Percentiles rank a stretch among this genome's conserved stretches.
phyloP scores from a whole-genome alignment of 2,888 invertebrate species.

The Caenorhabditis sp. region DNA sequence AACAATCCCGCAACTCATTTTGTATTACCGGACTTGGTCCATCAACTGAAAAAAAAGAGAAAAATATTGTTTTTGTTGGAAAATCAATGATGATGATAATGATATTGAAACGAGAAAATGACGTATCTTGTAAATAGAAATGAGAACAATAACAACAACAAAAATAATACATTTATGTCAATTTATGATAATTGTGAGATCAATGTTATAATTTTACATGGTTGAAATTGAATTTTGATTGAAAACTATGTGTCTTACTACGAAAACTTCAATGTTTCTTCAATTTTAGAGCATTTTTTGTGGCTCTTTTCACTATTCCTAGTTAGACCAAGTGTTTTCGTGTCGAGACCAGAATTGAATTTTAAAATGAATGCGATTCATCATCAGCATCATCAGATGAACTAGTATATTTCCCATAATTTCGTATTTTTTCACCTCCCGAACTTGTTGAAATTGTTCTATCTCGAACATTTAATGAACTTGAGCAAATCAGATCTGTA shows the following conservation, averaged over 20 bases:
- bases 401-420: background rate
- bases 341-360: no score
- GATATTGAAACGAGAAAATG: background rate
- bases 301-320: no score
- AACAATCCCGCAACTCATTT: constrained; percentile 48
- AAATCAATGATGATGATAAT: no score
- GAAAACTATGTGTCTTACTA: no score
- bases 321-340: no score
- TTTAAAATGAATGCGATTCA: background rate
- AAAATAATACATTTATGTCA: no score
- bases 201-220: no score
- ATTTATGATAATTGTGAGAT: no score
- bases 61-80: no score
- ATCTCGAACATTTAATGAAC: background rate
- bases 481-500: background rate
- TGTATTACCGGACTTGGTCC: background rate
- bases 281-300: no score
- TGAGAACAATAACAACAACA: background rate
- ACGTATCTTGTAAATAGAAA: background rate
- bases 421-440: background rate
- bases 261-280: no score
- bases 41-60: background rate
- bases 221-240: no score
- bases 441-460: constrained; percentile 2
- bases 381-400: constrained; percentile 4